Evolutionary conservation across 2,113 vertebrate species (phyloP).

Genomic region (Oostethus manadensis): DNA sequence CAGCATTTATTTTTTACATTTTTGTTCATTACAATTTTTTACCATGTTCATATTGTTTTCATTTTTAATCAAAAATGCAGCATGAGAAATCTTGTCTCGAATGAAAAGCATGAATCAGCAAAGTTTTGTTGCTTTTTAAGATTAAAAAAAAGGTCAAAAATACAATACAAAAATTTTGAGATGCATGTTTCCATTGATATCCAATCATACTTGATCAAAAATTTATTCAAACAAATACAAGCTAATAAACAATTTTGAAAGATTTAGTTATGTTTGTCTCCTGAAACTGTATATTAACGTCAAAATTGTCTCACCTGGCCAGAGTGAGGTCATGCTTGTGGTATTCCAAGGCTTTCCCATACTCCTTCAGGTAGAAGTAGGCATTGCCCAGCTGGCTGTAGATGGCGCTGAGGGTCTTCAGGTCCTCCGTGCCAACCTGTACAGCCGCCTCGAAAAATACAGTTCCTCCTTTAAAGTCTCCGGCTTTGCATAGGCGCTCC

Average conservation of each 20-base stretch:
- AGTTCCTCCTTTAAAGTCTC: conserved; percentile 89
- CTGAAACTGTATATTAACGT: too few species aligned
- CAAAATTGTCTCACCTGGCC: conserved; percentile 77
- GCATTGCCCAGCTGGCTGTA: conserved; percentile 98
- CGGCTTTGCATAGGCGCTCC: conserved; percentile 89
- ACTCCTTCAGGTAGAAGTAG: conserved; percentile 97
- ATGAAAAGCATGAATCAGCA: background rate
- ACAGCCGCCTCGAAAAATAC: conserved; percentile 93
- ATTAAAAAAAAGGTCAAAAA: too few species aligned
- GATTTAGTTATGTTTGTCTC: too few species aligned
- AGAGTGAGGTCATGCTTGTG: conserved; percentile 91
- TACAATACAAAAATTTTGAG: too few species aligned
- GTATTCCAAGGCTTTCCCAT: conserved; percentile 87
- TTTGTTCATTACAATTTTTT: too few species aligned
- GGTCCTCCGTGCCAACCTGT: conserved; percentile 92
- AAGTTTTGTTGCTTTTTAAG: background rate
- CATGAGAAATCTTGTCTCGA: background rate
- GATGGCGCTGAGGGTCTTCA: conserved; percentile 96
- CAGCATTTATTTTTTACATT: too few species aligned
- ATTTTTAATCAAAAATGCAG: too few species aligned
- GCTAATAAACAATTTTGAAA: too few species aligned
- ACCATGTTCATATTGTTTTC: too few species aligned
- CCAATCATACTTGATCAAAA: too few species aligned
- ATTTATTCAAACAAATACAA: too few species aligned
- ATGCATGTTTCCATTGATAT: too few species aligned